Base-by-base conservation (phyloP, 2,888 invertebrate species). In the Scaptomyza cyrtandrae region DNA sequence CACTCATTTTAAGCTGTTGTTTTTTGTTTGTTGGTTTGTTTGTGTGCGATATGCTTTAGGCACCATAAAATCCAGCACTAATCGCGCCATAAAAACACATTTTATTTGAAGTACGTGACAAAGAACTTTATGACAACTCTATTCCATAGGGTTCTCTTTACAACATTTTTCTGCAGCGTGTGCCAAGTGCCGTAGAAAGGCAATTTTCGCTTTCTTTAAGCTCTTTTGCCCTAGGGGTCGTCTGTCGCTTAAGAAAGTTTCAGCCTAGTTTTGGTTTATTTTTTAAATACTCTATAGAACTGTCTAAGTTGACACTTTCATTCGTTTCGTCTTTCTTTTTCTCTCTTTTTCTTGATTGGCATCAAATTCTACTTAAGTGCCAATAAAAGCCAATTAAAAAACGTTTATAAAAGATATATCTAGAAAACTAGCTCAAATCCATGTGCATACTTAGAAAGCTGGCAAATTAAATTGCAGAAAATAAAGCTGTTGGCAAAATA, bases 71-170 rank as follows among this genome's bases (percentile, higher is more conserved):
- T 71, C 68, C 78, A 67, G 48, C 81, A 74, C 84, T 85, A 85
- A 85, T 87, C 87, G 87, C 74, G 67, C 53, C 85, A 85, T 85
- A 85, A 87, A 85, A 85, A 76, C 80, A 85, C 82, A 80, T 82
- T 85, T 85, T 87, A 85, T 84, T 80, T 70, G 53, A 78, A 49
- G 57, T 83, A 83, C 83, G 83, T 83, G 83, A 83, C 83, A 79
- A 67, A 79, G 79, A 86, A 83, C 71, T 76, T 78, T 80, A 74
- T 81, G 78, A 67, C 72, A 48, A 55, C 33, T 37, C 63, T 45
- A 49, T 75, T 71, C 56, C 54, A 27, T 43, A 29, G 41, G 63
- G 54, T 13, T 56, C 65, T 45, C 71, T 57, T 66, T 6, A n/a
- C n/a, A n/a, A n/a, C 13, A 7, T 39, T 39, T 9, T 14, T 39